phyloP scores from a whole-genome alignment of 2,113 vertebrate genomes.

The Haemorhous mexicanus region DNA sequence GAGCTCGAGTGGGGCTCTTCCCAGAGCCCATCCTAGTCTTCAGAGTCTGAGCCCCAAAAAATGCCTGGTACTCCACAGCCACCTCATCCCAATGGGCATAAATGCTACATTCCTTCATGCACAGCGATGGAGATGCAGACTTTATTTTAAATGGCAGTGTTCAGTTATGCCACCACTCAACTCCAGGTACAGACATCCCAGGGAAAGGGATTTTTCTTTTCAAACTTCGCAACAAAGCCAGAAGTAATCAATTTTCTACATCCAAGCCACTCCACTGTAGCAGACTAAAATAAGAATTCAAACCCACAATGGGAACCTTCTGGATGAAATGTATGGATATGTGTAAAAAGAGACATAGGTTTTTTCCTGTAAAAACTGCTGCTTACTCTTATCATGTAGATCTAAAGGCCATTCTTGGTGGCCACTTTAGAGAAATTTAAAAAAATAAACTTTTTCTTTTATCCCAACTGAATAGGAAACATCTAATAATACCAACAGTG shows the following conservation, averaged over 20 bases:
- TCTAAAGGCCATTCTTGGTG: neutral
- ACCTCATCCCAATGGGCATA: neutral
- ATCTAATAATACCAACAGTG: neutral
- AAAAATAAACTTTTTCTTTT: neutral
- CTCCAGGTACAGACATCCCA: neutral
- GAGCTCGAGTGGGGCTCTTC: neutral
- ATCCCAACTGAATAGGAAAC: neutral
- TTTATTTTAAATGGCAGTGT: neutral
- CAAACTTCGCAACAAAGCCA: neutral
- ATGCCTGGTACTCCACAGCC: neutral
- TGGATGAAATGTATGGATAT: neutral
- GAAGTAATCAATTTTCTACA: neutral
- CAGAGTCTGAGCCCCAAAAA: neutral
- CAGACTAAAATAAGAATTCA: neutral
- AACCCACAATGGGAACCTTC: neutral
- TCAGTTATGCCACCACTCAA: neutral
- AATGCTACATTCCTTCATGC: neutral
- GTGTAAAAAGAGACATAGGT: neutral
- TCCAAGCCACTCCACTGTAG: neutral
- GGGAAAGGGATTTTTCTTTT: neutral
- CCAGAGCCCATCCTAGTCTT: neutral
- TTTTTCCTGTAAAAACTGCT: neutral
- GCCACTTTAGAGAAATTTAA: neutral
- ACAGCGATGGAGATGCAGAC: fast-evolving
- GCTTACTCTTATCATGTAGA: neutral